Base-by-base conservation (phyloP, 2,888 invertebrate species). In the Drosophila phalerata region DNA sequence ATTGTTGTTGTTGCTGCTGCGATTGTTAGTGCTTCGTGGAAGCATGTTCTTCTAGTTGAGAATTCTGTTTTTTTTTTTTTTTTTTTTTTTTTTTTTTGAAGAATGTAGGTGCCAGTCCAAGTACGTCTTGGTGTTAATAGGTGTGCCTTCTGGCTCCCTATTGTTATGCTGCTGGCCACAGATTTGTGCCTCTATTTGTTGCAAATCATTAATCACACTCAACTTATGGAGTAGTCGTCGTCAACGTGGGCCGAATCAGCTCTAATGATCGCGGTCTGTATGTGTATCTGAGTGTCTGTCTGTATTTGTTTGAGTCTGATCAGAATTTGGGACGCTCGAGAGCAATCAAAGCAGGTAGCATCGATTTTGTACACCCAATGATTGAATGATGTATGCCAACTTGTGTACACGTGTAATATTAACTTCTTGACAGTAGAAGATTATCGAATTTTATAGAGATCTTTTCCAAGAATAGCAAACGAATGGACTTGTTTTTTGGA, bases 81-180 rank as follows among this genome's bases (percentile, higher is more conserved):
- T 5, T 3, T 25, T 25, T n/a, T 30, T 11, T 10, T 38, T 52
- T 32, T 43, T 6, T 28, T 28, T 28, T 8, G 5, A 8, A 5
- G 6, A 37, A 65, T 62, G 58, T 84, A 77, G 86, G 74, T 88
- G 80, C 79, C 58, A 58, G 64, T 19, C 65, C 56, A 51, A 63
- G 40, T 72, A 45, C 58, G 77, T 30, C 57, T 85, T 82, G 78
- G 89, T 85, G 85, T 89, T 89, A 89, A 85, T 85, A 82, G 85
- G 85, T 74, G 89, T 72, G 87, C 85, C 77, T 72, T 66, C 75
- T 74, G 78, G 78, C 67, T 67, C 55, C 68, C 76, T 78, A 88
- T 85, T 90, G 84, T 82, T 90, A 76, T 78, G 66, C 62, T 64
- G 64, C 69, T 74, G 69, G 69, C 86, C 83, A 73, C 72, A 72